These are phyloP conservation scores for Sebastes matsubarae DNA, from an alignment of 2,797 vertebrate genomes.

Conservation along the genomic window DNA sequence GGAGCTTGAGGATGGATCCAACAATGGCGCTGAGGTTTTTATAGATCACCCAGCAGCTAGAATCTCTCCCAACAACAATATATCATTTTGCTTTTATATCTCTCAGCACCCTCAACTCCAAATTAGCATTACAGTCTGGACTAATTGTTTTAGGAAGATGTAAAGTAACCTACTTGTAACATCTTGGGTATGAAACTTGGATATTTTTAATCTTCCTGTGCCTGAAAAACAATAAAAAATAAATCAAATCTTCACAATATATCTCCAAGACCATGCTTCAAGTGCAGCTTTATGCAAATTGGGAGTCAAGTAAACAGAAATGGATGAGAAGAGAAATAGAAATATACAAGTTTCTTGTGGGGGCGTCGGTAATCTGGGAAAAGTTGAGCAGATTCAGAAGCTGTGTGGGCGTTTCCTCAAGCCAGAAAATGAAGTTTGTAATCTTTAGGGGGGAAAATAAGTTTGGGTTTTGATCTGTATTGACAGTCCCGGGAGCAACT, in stretches of 20 bases:
- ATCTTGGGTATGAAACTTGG: background rate
- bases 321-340: conserved; percentile 17
- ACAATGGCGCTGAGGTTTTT: background rate
- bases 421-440: conserved; percentile 31
- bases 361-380: conserved; percentile 28
- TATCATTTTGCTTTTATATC: conserved; percentile 1
- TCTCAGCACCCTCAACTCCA: background rate
- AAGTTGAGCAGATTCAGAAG: conserved; percentile 34
- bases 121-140: background rate
- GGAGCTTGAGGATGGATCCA: conserved; percentile 14
- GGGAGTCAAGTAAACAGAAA: conserved; percentile 7
- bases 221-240: background rate
- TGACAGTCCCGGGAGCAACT: background rate
- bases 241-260: background rate
- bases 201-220: background rate
- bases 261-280: background rate
- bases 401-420: conserved; percentile 42
- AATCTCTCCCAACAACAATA: background rate
- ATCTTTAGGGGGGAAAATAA: conserved; percentile 8
- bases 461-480: background rate
- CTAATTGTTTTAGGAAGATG: background rate
- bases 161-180: background rate
- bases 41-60: conserved; percentile 4
- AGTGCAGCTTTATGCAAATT: conserved; percentile 15
- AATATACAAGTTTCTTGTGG: conserved; percentile 24